Evolutionary conservation across 35 echinoderm and acorn worm species (phyloP), one percentile per base, ranked within the genome.

Genomic region (Ophioderma brevispina): DNA sequence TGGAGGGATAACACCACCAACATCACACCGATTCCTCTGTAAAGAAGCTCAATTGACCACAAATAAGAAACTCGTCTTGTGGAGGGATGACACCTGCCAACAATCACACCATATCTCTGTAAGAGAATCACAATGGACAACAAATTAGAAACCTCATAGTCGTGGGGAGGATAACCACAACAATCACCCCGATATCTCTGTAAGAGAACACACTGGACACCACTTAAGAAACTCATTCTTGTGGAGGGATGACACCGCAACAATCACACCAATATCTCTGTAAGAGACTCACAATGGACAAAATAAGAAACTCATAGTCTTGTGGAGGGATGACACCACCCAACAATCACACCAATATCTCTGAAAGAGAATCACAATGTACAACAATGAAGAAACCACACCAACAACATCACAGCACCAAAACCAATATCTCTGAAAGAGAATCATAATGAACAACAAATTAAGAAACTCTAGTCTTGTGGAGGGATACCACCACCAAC

Each of bases 1-100:
- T n/a, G 96, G 96, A 40, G 96, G 96, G 56, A 98, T 98, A 39
- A 98, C 96, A 31, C 96, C 96, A 31, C 93, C 96, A 33, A n/a
- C n/a, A n/a, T n/a, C 92, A 89, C 34, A 98, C 92, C 38, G 95
- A 93, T 21, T 52, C 46, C 8, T 52, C 46, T 21, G 8, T 8
- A 52, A 8, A 8, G 21, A 8, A 8, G 8, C 46, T 11, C 46
- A 21, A 8, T 21, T n/a, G n/a, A n/a, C n/a, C n/a, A n/a, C n/a
- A n/a, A n/a, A n/a, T n/a, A n/a, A n/a, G n/a, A n/a, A n/a, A n/a
- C 46, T 52, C 46, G 21, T 52, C 8, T 21, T 11, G 21, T 52
- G 8, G 21, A 52, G 8, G 46, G 8, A 11, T 52, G 21, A 52
- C 46, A 11, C 8, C 8, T 11, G 8, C 46, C 8, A 52, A 52